Base-by-base conservation (phyloP, 1,140 invertebrate species). In the Thaumatotibia leucotreta region DNA sequence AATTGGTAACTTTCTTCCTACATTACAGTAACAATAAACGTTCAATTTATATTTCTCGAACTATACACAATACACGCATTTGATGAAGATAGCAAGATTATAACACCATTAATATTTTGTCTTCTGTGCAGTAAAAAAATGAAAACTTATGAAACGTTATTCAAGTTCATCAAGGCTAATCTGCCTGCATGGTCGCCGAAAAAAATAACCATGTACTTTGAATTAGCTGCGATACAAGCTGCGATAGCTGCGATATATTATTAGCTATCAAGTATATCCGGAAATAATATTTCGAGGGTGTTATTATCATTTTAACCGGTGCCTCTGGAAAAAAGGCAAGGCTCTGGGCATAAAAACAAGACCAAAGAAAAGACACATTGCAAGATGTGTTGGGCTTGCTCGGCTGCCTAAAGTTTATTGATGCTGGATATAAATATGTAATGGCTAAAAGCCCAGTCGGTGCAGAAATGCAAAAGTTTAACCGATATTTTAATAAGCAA, bases 91-190 rank as follows among this genome's bases (percentile, higher is more conserved):
- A 63, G 10, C 27, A 33, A 63, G n/a, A 22, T 22, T 22, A 63
- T 63, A 63, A 35, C 20, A 32, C 61, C 61, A 20, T 63, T 63
- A 63, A 63, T 63, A 63, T 63, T 63, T 35, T 32, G 29, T 63
- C 61, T 63, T n/a, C 58, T 61, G 58, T 31, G 23, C 11, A 31
- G 27, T 61, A 61, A 61, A 29, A 63, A 63, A 35, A 63, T 17
- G 29, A 31, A 9, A 11, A 63, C 14, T 11, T 63, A 63, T 39
- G 61, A 63, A 63, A 63, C 14, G 20, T 63, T 63, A 23, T 35
- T 63, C 11, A 63, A 20, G 2, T 33, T 63, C 5, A 63, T 63
- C 22, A 35, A 63, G 20, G 20, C 61, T 39, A 63, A 24, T 39
- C n/a, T 33, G 32, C 32, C 27, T 63, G 17, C 45, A 50, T 63